Conservation (phyloP, 2,113 vertebrate species). For the Oxyruncus cristatus region DNA sequence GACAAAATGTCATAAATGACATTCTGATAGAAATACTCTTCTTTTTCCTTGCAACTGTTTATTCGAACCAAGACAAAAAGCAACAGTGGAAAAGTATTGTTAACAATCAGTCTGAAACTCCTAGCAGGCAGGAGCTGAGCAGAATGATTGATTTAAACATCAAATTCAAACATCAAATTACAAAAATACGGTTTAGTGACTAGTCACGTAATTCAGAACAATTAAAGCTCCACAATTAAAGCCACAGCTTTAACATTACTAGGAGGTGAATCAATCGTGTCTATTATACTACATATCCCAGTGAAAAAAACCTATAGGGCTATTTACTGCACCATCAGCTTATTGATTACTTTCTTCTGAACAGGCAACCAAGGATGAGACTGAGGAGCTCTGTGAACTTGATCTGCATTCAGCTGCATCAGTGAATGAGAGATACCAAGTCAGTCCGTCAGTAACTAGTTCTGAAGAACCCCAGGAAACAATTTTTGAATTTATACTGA, state of each 20-base stretch:
- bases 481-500: not conserved
- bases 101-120: not conserved
- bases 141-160: not conserved
- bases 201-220: not conserved
- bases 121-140: not conserved
- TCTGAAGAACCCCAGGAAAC: not conserved
- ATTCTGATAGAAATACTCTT: not conserved
- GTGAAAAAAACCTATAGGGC: not conserved
- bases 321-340: constrained; percentile 22
- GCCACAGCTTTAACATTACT: not conserved
- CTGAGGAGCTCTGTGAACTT: not conserved
- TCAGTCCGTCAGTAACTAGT: not conserved
- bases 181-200: not conserved
- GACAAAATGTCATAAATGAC: not conserved
- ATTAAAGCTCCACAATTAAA: not conserved
- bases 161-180: not conserved
- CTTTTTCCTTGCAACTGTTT: not conserved
- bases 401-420: not conserved
- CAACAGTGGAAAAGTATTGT: not conserved
- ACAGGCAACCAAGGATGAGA: not conserved
- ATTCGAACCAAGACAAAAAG: not conserved
- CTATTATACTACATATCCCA: not conserved
- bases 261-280: not conserved
- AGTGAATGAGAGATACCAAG: not conserved
- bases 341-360: not conserved